Base-by-base conservation (phyloP, 2,888 invertebrate species). In the Cryptophagus acutangulus region DNA sequence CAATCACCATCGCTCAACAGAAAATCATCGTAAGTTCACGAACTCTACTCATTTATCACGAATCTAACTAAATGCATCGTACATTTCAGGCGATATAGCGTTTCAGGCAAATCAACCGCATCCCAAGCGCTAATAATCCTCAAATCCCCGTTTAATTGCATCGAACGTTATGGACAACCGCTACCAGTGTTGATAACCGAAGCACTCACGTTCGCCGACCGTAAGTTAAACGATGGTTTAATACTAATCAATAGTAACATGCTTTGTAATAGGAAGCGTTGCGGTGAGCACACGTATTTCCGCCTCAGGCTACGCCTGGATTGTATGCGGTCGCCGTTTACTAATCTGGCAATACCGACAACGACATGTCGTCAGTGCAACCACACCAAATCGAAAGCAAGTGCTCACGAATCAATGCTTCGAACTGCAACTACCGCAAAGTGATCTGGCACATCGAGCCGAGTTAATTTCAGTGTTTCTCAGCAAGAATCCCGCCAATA, bases 391-490 rank as follows among this genome's bases (percentile, higher is more conserved):
- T 49, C 63, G 71, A 17, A 66, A 71, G 41, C 53, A 31, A 24
- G 61, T 55, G 1, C 55, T 63, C 2, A 61, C 71, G 33, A 76
- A 74, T 1, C 83, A 86, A 30, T 92, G 92, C 52, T 77, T 88
- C 24, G 94, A 95, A 64, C 72, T 95, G 9, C 84, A 86, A 0
- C 67, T 95, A 26, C 94, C 94, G 0, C 89, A 92, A 50, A 93
- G 93, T 54, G 94, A 94, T 67, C 75, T 94, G 10, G 88, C 90
- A 0, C 94, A 95, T 65, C 83, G 87, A 58, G 88, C 94, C 1
- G 84, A 91, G 42, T 74, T 92, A 10, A 83, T 89, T 1, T 79
- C 81, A 16, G 79, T 91, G 1, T 87, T 85, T 62, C 72, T 77
- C 9, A 70, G 72, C 2, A 69, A 71, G 30, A 75, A 73, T 1